These are phyloP conservation scores for Diabrotica undecimpunctata DNA, from an alignment of 1,140 invertebrate species.

Conservation along the genomic window DNA sequence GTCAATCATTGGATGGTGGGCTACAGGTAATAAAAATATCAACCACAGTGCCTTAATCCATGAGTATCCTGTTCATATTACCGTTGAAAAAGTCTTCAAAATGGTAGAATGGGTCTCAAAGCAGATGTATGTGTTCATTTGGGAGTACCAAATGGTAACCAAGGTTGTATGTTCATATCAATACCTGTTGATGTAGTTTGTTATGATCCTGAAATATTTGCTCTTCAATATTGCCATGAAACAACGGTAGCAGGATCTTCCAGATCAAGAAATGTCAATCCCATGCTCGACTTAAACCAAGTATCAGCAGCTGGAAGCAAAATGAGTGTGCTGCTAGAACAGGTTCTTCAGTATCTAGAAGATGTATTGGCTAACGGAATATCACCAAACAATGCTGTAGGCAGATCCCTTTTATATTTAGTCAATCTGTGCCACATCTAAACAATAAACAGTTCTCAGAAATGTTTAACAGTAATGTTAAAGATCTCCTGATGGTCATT, in stretches of 20 bases:
- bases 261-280: constrained; percentile 64
- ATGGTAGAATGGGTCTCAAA: constrained; percentile 81
- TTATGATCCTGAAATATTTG: constrained; percentile 87
- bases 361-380: constrained; percentile 74
- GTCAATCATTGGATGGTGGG: constrained; percentile 96
- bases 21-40: constrained; percentile 92
- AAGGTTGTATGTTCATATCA: constrained; percentile 95
- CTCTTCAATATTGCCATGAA: constrained; percentile 73
- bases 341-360: constrained; percentile 84
- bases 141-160: constrained; percentile 64
- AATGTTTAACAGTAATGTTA: constrained; percentile 94
- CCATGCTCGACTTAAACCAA: constrained; percentile 81
- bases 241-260: constrained; percentile 59
- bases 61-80: constrained; percentile 94
- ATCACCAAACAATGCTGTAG: constrained; percentile 74
- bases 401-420: constrained; percentile 81
- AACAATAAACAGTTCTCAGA: constrained; percentile 85
- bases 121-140: constrained; percentile 74
- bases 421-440: constrained; percentile 90
- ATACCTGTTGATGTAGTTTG: constrained; percentile 78
- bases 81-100: constrained; percentile 82
- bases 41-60: constrained; percentile 96
- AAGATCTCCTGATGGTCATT: constrained; percentile 95
- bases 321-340: constrained; percentile 71
- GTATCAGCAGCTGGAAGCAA: constrained; percentile 70